Evolutionary conservation across 1,140 invertebrate genomes (phyloP).

Genomic region (Magallana ariakensis): DNA sequence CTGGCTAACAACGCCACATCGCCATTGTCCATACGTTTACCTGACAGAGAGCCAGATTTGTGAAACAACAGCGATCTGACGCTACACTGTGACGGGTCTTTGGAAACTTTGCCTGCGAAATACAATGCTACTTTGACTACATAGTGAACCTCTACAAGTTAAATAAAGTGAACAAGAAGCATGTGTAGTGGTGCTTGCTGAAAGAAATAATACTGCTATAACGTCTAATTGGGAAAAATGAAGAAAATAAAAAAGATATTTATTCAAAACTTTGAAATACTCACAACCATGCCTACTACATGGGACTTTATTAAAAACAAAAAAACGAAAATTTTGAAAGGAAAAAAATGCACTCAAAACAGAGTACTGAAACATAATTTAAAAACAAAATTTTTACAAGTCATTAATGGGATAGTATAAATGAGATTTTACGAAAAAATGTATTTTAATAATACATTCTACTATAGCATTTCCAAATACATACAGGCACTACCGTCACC

Average conservation of each 20-base stretch:
- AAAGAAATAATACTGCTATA: neutral
- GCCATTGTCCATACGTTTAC: neutral
- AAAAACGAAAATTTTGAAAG: neutral
- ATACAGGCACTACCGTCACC: no score
- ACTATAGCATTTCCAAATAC: no score
- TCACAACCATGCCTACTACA: slow-evolving; percentile 25
- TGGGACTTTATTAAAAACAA: slow-evolving; percentile 7
- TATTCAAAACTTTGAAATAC: neutral
- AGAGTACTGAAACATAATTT: no score
- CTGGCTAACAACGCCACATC: no score
- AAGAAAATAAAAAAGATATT: neutral
- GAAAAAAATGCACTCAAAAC: no score
- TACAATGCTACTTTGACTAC: neutral
- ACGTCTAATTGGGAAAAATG: neutral
- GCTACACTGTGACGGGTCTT: slow-evolving; percentile 21
- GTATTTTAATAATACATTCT: no score
- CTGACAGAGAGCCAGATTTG: slow-evolving; percentile 10
- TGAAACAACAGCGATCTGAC: slow-evolving; percentile 21
- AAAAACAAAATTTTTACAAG: no score
- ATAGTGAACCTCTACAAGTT: neutral
- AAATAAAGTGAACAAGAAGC: neutral
- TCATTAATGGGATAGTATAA: no score
- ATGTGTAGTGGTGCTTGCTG: neutral
- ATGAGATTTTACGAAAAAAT: no score
- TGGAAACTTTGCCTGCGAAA: slow-evolving; percentile 16